phyloP scores from a whole-genome alignment of 2,113 vertebrate genomes.

The Macrotis lagotis region DNA sequence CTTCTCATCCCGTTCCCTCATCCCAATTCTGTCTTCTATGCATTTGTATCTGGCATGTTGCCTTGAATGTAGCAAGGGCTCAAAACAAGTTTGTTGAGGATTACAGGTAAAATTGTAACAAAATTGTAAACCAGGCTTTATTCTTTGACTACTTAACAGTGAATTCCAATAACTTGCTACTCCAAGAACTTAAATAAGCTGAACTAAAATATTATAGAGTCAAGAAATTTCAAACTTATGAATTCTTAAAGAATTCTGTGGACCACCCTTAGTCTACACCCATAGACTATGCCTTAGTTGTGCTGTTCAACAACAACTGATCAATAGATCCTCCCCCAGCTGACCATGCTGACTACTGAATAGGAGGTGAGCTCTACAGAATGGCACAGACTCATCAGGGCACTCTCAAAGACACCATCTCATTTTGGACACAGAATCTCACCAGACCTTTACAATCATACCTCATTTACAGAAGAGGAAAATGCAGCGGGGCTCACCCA shows the following conservation, averaged over 20 bases:
- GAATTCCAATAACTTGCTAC: neutral
- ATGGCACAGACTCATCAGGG: neutral
- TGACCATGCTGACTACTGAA: conserved; percentile 23
- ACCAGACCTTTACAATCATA: neutral
- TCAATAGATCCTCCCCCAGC: conserved; percentile 1
- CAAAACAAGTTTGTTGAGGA: neutral
- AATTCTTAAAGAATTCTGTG: neutral
- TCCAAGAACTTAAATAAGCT: neutral
- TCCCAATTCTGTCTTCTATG: neutral
- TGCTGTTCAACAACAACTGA: conserved; percentile 32
- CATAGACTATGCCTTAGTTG: conserved; percentile 33
- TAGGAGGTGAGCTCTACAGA: neutral
- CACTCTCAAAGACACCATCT: neutral
- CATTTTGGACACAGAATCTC: conserved; percentile 17
- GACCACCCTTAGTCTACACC: conserved; percentile 8
- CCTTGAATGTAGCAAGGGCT: neutral
- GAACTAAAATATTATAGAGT: neutral
- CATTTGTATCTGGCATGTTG: neutral
- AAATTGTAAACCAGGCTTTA: neutral
- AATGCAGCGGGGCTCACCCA: neutral
- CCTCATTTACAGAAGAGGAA: neutral
- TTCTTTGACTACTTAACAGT: no score
- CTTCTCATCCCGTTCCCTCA: neutral
- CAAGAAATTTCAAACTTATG: neutral
- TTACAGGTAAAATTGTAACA: neutral